Percentiles rank a stretch among this genome's conserved stretches.
phyloP scores from a whole-genome alignment of 2,113 vertebrate species.

The Pterocles orientalis region DNA sequence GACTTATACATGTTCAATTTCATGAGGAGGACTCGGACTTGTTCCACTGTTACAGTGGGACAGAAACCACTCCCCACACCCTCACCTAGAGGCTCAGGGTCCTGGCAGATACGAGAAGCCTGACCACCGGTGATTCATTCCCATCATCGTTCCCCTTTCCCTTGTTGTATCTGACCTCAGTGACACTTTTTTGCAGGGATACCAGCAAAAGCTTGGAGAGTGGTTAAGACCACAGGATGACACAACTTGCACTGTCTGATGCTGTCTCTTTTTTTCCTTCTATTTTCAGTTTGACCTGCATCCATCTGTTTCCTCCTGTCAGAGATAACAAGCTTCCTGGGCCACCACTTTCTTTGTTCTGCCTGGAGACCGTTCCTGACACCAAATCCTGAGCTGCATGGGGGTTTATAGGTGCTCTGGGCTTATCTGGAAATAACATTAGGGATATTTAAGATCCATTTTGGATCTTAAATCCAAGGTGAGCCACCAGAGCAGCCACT shows the following conservation, averaged over 20 bases:
- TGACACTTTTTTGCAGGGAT: background rate
- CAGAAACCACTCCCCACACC: too few species aligned
- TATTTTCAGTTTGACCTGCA: background rate
- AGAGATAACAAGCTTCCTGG: background rate
- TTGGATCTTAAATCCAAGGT: background rate
- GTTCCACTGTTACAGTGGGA: too few species aligned
- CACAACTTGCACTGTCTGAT: background rate
- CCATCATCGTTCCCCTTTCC: fast-evolving
- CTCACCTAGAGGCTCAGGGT: too few species aligned
- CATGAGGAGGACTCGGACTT: too few species aligned
- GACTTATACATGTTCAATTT: too few species aligned
- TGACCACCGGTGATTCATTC: too few species aligned
- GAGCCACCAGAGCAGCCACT: background rate
- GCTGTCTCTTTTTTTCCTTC: background rate
- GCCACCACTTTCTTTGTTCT: background rate
- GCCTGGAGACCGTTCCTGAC: fast-evolving
- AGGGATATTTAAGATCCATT: background rate
- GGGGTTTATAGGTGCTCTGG: background rate
- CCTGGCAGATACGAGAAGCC: too few species aligned
- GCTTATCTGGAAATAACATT: background rate
- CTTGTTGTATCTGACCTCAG: background rate
- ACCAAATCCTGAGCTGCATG: fast-evolving
- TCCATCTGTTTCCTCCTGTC: background rate
- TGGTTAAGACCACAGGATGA: background rate
- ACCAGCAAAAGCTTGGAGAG: background rate